Conservation (phyloP, 2,113 vertebrate genomes). For the Calypte anna region DNA sequence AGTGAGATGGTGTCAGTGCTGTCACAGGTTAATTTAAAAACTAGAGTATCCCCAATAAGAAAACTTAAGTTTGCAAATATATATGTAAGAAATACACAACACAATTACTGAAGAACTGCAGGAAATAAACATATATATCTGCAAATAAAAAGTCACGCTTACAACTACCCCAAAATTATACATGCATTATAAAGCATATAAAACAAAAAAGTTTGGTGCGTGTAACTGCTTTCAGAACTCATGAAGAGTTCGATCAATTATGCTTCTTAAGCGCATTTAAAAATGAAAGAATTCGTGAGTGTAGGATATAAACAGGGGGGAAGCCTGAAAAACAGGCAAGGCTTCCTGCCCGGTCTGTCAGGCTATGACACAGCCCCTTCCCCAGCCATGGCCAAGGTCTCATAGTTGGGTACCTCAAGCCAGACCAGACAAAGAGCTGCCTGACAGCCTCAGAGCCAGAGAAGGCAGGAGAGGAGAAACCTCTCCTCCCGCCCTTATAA, state of each 20-base stretch:
- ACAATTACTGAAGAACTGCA: not conserved
- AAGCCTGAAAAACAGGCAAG: not conserved
- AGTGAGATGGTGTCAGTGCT: not conserved
- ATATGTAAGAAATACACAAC: fast-evolving
- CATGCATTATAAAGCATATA: not conserved
- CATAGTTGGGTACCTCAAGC: not conserved
- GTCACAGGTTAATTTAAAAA: not conserved
- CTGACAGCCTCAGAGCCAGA: not conserved
- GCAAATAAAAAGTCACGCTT: not conserved
- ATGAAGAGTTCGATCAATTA: not conserved
- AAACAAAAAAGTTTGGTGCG: not conserved
- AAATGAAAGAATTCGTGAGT: not conserved
- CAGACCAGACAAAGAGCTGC: constrained; percentile 36
- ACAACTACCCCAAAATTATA: not conserved
- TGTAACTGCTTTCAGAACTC: not conserved
- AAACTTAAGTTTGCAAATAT: not conserved
- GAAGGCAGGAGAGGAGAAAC: not conserved
- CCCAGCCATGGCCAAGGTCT: not conserved
- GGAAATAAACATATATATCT: not conserved
- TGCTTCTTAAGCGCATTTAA: not conserved
- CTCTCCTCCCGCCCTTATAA: not conserved
- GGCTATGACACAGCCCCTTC: not conserved
- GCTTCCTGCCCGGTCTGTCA: not conserved
- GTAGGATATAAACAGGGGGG: too few species aligned
- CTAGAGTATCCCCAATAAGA: not conserved